Percentiles rank a stretch among this genome's conserved stretches.
phyloP scores from a whole-genome alignment of 2,888 invertebrate species.

The Eucera pruinosa region DNA sequence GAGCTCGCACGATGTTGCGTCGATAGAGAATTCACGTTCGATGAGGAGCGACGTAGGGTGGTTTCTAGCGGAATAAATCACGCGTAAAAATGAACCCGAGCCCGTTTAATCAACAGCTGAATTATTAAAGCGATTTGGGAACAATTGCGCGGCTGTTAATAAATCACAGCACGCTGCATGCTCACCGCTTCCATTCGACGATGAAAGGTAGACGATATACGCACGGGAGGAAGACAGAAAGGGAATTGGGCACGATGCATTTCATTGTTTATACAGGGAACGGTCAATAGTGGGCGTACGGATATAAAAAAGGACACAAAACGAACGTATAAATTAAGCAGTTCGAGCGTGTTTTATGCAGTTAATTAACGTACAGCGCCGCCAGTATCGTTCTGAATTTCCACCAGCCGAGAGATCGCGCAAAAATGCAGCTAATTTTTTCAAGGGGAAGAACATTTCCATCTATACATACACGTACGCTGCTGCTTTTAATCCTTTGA shows the following conservation, averaged over 20 bases:
- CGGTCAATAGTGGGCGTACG: slow-evolving; percentile 42
- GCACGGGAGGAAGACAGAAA: slow-evolving; percentile 30
- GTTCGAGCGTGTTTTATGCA: slow-evolving; percentile 22
- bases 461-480: too few species aligned
- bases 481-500: too few species aligned
- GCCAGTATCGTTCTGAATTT: neutral
- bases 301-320: slow-evolving; percentile 48
- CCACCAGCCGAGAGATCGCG: neutral
- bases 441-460: too few species aligned
- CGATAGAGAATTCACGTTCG: slow-evolving; percentile 53
- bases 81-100: slow-evolving; percentile 79
- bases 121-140: slow-evolving; percentile 81
- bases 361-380: slow-evolving; percentile 10
- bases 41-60: slow-evolving; percentile 40
- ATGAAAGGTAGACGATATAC: slow-evolving; percentile 18
- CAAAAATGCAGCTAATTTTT: neutral
- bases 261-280: slow-evolving; percentile 53
- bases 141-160: slow-evolving; percentile 80
- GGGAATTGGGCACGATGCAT: slow-evolving; percentile 18
- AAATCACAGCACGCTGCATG: slow-evolving; percentile 77
- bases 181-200: slow-evolving; percentile 61
- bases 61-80: slow-evolving; percentile 74
- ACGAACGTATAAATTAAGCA: slow-evolving; percentile 45
- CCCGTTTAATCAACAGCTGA: slow-evolving; percentile 82
- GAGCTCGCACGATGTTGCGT: slow-evolving; percentile 31